Percentiles rank a stretch among this genome's conserved stretches.
Conservation (phyloP, 2,797 vertebrate genomes). For the Cheirogaleus major region DNA sequence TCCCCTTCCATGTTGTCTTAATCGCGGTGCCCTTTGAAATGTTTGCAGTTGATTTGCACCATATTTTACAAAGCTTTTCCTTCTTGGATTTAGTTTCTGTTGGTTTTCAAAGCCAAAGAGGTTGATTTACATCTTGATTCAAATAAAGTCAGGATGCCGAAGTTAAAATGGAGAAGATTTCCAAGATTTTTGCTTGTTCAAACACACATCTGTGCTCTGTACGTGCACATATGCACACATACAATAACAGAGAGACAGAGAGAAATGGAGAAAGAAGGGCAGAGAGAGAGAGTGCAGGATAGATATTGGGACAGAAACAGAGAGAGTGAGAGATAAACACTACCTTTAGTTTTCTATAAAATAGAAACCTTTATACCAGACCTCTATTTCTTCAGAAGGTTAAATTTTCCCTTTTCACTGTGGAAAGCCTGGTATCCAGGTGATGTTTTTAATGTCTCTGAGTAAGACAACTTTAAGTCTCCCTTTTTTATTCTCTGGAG, state of each 20-base stretch:
- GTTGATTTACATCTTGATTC: neutral
- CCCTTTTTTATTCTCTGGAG: neutral
- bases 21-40: neutral
- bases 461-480: neutral
- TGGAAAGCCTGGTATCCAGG: neutral
- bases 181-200: neutral
- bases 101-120: conserved; percentile 32
- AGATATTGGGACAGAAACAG: neutral
- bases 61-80: conserved; percentile 26
- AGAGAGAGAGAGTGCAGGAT: neutral
- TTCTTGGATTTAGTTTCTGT: conserved; percentile 35
- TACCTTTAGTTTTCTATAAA: neutral
- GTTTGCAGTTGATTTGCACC: neutral
- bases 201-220: neutral
- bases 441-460: neutral
- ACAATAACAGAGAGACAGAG: neutral
- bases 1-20: neutral
- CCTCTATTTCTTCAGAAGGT: neutral
- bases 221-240: neutral
- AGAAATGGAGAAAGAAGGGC: neutral
- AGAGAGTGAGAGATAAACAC: neutral
- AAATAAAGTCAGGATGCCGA: conserved; percentile 20
- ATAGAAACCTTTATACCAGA: neutral
- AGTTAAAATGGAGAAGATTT: neutral
- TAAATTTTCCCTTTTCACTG: neutral